Evolutionary conservation across 2,888 invertebrate species (phyloP).

Genomic region (Tryphoninae sp.): DNA sequence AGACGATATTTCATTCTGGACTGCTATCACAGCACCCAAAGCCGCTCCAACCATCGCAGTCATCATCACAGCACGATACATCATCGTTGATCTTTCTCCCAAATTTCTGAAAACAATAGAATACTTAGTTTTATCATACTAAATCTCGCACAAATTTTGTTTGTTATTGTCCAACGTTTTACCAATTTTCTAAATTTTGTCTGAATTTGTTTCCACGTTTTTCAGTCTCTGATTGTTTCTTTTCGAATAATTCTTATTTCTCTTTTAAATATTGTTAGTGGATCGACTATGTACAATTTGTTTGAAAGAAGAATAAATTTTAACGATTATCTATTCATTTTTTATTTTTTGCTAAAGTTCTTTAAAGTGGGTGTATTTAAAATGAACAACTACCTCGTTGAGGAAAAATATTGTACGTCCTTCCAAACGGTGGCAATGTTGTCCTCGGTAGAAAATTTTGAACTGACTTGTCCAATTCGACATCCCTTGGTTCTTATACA

Average conservation of each 20-base stretch:
- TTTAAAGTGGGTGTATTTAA: background rate
- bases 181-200: background rate
- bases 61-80: slow-evolving; percentile 60
- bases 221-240: background rate
- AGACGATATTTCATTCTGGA: slow-evolving; percentile 31
- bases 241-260: background rate
- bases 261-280: no score
- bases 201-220: background rate
- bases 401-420: background rate
- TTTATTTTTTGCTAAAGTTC: background rate
- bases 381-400: slow-evolving; percentile 8
- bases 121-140: background rate
- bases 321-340: background rate
- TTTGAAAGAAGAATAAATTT: background rate
- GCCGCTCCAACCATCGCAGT: slow-evolving; percentile 47
- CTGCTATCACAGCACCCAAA: slow-evolving; percentile 56
- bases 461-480: slow-evolving; percentile 46
- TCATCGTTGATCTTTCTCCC: slow-evolving; percentile 36
- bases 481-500: slow-evolving; percentile 51
- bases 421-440: background rate
- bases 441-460: slow-evolving; percentile 10
- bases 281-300: background rate
- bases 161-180: background rate
- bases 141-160: background rate
- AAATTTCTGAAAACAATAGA: slow-evolving; percentile 32